Conservation (phyloP, 2,113 vertebrate genomes). For the Amia ocellicauda region DNA sequence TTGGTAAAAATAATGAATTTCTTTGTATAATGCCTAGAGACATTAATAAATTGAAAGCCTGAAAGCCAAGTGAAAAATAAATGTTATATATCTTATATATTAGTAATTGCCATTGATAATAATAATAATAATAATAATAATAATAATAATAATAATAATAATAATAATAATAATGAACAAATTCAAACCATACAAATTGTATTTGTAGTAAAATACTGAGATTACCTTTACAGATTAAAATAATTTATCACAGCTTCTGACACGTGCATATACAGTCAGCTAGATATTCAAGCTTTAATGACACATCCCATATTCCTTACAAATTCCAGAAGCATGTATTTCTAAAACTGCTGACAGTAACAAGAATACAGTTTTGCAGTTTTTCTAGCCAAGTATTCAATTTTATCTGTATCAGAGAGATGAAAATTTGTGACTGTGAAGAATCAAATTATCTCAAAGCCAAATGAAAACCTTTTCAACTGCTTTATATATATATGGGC, state of each 20-base stretch:
- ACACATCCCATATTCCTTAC: background rate
- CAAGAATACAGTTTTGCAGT: background rate
- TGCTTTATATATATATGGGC: no score
- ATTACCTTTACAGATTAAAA: conserved; percentile 4
- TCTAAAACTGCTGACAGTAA: conserved; percentile 10
- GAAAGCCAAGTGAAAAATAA: no score
- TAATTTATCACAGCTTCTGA: conserved; percentile 5
- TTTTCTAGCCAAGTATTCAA: background rate
- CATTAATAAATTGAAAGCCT: conserved; percentile 20
- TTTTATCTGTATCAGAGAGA: background rate
- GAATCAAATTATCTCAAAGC: no score
- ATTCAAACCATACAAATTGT: background rate
- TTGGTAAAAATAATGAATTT: conserved; percentile 4
- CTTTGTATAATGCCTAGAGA: conserved; percentile 12
- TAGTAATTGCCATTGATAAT: no score
- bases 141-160: no score
- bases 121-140: no score
- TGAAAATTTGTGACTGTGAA: no score
- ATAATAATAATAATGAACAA: no score
- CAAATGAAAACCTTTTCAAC: no score
- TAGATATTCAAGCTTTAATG: conserved; percentile 3
- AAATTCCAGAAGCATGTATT: background rate
- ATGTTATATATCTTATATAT: no score
- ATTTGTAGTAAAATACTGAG: background rate
- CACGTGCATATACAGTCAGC: background rate